Evolutionary conservation across 2,113 vertebrate species (phyloP), one percentile per base, ranked within the genome.

Genomic region (Aepyceros melampus): DNA sequence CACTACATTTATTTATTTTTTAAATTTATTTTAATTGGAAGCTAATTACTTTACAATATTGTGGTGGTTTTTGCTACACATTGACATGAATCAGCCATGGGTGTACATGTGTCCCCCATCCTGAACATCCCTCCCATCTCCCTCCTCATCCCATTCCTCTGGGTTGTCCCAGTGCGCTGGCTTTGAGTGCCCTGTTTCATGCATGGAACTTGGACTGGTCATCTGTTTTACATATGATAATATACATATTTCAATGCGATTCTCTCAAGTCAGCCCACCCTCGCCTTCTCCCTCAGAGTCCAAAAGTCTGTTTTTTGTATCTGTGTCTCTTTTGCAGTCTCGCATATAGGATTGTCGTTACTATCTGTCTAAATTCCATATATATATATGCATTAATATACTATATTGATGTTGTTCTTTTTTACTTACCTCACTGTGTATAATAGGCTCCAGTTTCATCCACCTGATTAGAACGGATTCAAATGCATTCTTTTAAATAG

Each of bases 291-390:
- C 67, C 67, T 71, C 64, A 71, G 67, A 71, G n/a, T 40, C n/a
- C 67, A 71, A 40, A 40, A 71, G n/a, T 40, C 67, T 40, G 19
- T 71, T 23, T 19, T 71, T 71, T 71, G 64, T 71, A 36, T 71
- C 64, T 71, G n/a, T 71, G 67, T 71, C 10, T 71, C 19, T 71
- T 71, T 71, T 71, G 67, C 29, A 62, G 60, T 62, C 13, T 62
- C 14, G 13, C n/a, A 71, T 23, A 40, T 71, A 23, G n/a, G 19
- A n/a, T 12, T 5, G 0, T 40, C 10, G 0, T 71, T 71, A 71
- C 19, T 19, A 71, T 71, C n/a, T 71, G 40, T 71, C n/a, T 71
- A 71, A 71, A 71, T 71, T 23, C 64, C n/a, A 21, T 71, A 36
- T 36, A 36, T 36, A 36, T 71, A 36, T 71, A 71, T 71, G 64